A percentile compares a stretch with the other conserved stretches of the same genome.
Conservation (phyloP, 2,888 invertebrate species). For the Cosmia pyralina region DNA sequence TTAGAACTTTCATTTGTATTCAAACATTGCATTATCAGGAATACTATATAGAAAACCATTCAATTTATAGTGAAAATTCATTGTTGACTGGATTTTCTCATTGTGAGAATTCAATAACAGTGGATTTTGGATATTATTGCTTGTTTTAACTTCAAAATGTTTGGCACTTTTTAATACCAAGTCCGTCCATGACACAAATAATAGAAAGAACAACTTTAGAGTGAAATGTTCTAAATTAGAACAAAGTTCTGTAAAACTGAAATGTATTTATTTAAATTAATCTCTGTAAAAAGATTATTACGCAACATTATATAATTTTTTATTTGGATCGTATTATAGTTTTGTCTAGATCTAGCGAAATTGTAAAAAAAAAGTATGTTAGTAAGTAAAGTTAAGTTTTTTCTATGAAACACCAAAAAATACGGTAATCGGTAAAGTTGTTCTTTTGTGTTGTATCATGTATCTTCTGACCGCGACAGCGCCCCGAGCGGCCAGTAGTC, state of each 20-base stretch:
- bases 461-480: slow-evolving; percentile 77
- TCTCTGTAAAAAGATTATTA: slow-evolving; percentile 27
- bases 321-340: slow-evolving; percentile 35
- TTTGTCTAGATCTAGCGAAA: slow-evolving; percentile 46
- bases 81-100: slow-evolving; percentile 1
- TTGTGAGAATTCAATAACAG: slow-evolving; percentile 17
- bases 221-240: slow-evolving; percentile 38
- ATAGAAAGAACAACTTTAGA: slow-evolving; percentile 70
- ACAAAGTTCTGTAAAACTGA: slow-evolving; percentile 49
- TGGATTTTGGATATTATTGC: not conserved
- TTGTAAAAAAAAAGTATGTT: slow-evolving; percentile 22
- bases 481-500: slow-evolving; percentile 69
- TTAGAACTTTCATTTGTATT: not conserved
- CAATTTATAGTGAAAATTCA: not conserved
- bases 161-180: slow-evolving; percentile 7
- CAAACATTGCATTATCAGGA: not conserved
- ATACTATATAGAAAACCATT: not conserved
- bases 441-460: slow-evolving; percentile 73
- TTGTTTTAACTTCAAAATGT: not conserved
- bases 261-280: slow-evolving; percentile 42
- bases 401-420: slow-evolving; percentile 57
- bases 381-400: slow-evolving; percentile 58
- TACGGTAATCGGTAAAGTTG: slow-evolving; percentile 67
- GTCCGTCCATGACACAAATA: slow-evolving; percentile 60
- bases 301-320: slow-evolving; percentile 36